Base-by-base conservation (phyloP, 1,140 invertebrate genomes). In the Amyelois transitella region DNA sequence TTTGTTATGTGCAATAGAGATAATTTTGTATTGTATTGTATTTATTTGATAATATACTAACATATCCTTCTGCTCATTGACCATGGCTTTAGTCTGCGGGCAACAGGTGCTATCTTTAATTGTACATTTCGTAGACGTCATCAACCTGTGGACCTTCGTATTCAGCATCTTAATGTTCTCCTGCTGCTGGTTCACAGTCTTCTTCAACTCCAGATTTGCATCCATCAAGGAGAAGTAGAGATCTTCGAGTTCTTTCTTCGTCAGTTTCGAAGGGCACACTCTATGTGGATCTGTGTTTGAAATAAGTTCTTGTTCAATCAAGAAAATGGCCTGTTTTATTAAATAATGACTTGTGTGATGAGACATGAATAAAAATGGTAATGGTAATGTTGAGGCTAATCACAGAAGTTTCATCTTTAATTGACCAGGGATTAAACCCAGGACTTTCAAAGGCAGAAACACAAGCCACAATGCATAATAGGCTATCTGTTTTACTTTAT, bases 61-160 rank as follows among this genome's bases (percentile, higher is more conserved):
- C 82, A 55, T 55, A n/a, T 78, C 77, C 22, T 72, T 81, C 48
- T 86, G 81, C n/a, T 84, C 79, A 51, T 60, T 64, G 43, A 81
- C 59, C 18, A 75, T n/a, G 38, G 60, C 62, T 22, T 64, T 83
- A 8, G 53, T 67, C 3, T 55, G 52, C 14, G 53, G 50, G 54
- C 77, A 81, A 18, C 81, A 77, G 2, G 1, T 1, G 22, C 22
- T 24, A 0, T 77, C 72, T 49, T 70, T 79, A 12, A 66, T 38
- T 5, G 52, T 21, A 12, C 45, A 45, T 28, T 66, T 75, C 43
- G 75, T 70, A 4, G 61, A 19, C 3, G 58, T 53, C 4, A 71
- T 66, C 49, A 83, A 53, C 51, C 83, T 69, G 32, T 79, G 77
- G 4, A 84, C 48, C 53, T 77, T 81, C 0, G 83, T 81, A 2